Evolutionary conservation across 2,113 vertebrate species (phyloP), one percentile per base, ranked within the genome.

Genomic region (Centropus bengalensis): DNA sequence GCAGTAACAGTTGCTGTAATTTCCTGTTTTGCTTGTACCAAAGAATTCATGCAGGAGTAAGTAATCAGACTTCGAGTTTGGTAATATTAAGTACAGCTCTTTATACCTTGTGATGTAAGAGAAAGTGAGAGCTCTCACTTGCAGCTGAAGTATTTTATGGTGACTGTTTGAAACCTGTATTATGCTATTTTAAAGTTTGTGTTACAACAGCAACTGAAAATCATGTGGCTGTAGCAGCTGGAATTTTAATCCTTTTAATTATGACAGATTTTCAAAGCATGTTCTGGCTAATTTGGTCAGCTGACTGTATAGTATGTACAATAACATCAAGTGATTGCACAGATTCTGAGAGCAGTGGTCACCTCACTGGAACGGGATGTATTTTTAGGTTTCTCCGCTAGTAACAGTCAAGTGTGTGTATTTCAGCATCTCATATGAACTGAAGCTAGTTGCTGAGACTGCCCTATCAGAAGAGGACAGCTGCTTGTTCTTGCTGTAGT

Each of bases 321-420:
- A 86, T 97, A 97, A 97, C 96, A 92, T 96, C 95, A 95, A 96
- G 93, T 96, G 92, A 95, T 86, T 82, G 93, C 94, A 74, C 77
- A 94, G 60, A 96, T 97, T 95, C 88, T 88, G 70, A 97, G 88
- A 96, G 91, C 90, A 87, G 75, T 97, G 96, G 94, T 95, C 91
- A 96, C 95, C 94, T 97, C 86, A 93, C 74, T 87, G 96, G 97
- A 97, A 97, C 88, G 33, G 94, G 93, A 94, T 98, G 75, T 98
- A 96, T 97, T 97, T 98, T 97, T 98, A 98, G 97, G 93, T 95
- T 97, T 98, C 96, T 96, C 78, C 96, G 86, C 96, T 97, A 85
- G 95, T 97, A 97, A 96, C 92, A 97, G 96, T 96, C 94, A 94
- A 96, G 92, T 92, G 95, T 94, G 28, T 86, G 81, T 91, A 87